Evolutionary conservation across 1,140 invertebrate species (phyloP).

Genomic region (Samia ricini): DNA sequence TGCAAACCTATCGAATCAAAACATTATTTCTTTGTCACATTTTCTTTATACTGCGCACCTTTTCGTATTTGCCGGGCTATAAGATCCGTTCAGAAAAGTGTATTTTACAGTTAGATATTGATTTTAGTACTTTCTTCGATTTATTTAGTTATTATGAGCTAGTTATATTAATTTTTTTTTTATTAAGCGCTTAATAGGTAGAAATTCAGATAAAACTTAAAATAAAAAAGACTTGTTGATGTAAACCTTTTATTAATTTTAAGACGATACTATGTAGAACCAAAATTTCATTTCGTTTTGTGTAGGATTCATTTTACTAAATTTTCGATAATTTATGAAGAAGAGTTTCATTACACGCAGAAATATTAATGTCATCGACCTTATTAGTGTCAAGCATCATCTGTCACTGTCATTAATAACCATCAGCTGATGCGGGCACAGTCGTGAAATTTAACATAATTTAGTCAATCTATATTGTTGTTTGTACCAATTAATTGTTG

Average conservation of each 20-base stretch:
- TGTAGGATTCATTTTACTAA: too few relatives aligned
- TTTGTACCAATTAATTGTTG: neutral
- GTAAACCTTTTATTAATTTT: neutral
- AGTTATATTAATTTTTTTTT: too few relatives aligned
- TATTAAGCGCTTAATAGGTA: too few relatives aligned
- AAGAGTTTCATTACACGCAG: too few relatives aligned
- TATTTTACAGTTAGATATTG: constrained; percentile 6
- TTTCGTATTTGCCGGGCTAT: constrained; percentile 16
- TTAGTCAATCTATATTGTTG: neutral
- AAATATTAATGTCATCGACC: neutral
- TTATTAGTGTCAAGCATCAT: neutral
- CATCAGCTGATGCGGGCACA: neutral
- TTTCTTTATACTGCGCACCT: neutral
- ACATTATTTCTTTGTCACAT: constrained; percentile 7
- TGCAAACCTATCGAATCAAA: constrained; percentile 13
- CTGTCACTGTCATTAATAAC: neutral
- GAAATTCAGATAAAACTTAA: too few relatives aligned
- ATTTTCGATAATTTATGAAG: too few relatives aligned
- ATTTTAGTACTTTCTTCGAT: neutral
- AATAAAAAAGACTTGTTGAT: too few relatives aligned
- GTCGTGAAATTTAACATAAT: neutral
- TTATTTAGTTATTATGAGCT: neutral
- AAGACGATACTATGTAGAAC: neutral
- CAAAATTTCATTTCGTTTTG: neutral
- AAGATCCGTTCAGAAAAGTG: constrained; percentile 18